These are phyloP conservation scores for Oncopeltus fasciatus DNA, from an alignment of 1,140 invertebrate species.

Conservation along the genomic window DNA sequence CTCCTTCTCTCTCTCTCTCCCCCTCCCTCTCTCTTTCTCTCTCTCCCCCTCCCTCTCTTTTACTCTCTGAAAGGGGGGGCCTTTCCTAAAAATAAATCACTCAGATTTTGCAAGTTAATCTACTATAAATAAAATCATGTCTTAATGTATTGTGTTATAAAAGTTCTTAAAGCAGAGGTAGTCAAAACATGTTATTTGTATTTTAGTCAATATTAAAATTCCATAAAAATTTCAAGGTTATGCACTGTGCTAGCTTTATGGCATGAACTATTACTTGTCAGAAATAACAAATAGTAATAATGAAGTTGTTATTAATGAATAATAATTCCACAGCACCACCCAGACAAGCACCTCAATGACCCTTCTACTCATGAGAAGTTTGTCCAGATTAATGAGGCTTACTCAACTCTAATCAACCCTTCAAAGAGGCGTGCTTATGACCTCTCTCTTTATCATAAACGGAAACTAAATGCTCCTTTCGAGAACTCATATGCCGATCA, in stretches of 20 bases:
- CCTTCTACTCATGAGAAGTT: conserved; percentile 36
- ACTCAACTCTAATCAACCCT: conserved; percentile 41
- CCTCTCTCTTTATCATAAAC: background rate
- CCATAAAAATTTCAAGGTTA: background rate
- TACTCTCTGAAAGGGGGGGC: no score
- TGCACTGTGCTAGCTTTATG: background rate
- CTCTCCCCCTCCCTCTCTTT: no score
- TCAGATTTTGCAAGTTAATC: no score
- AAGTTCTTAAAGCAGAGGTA: no score
- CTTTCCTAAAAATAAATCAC: no score
- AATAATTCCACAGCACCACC: conserved; percentile 36
- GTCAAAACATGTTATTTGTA: no score
- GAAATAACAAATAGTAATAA: background rate
- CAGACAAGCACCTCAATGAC: conserved; percentile 40
- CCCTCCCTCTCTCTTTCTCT: no score
- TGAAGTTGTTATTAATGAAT: conserved; percentile 5
- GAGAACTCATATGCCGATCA: background rate
- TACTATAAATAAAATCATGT: no score
- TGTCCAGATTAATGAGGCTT: conserved; percentile 46
- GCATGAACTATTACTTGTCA: background rate
- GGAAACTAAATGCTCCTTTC: conserved; percentile 13
- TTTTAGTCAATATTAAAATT: background rate
- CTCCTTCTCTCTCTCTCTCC: no score
- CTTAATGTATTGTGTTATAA: no score
- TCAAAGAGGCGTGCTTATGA: conserved; percentile 41